A percentile compares a stretch with the other conserved stretches of the same genome.
phyloP scores from a whole-genome alignment of 2,113 vertebrate species.

The Plestiodon gilberti region DNA sequence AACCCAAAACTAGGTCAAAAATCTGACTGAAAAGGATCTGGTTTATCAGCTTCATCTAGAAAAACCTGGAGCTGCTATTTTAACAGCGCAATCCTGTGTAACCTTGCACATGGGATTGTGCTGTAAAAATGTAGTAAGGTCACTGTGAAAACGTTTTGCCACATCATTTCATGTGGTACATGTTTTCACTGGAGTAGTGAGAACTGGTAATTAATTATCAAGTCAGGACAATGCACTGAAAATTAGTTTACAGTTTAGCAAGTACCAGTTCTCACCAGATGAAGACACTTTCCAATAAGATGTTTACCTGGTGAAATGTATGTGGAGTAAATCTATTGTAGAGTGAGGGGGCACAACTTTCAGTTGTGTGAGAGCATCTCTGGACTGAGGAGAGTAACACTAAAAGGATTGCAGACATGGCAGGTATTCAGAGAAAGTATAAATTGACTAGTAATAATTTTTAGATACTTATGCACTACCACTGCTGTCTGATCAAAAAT shows the following conservation, averaged over 20 bases:
- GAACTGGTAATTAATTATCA: too few species aligned
- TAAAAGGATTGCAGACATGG: not conserved
- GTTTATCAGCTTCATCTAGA: too few species aligned
- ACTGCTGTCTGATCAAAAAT: not conserved
- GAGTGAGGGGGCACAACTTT: not conserved
- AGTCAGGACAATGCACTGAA: too few species aligned
- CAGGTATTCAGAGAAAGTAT: not conserved
- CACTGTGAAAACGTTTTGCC: not conserved
- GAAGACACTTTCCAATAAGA: not conserved
- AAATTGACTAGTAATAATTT: not conserved
- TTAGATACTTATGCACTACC: not conserved
- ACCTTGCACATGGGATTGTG: too few species aligned
- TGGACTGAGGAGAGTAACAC: not conserved
- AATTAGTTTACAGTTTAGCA: not conserved
- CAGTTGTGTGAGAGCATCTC: not conserved
- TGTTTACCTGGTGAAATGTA: not conserved
- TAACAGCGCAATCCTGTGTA: too few species aligned
- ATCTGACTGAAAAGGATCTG: too few species aligned
- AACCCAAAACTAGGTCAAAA: too few species aligned
- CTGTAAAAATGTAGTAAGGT: too few species aligned
- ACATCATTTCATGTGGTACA: not conserved
- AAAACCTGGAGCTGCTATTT: too few species aligned
- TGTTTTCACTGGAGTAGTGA: not conserved
- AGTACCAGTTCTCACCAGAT: not conserved
- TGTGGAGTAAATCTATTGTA: too few species aligned